Evolutionary conservation across 2,888 invertebrate genomes (phyloP).

Genomic region (Leucophenga maculata): DNA sequence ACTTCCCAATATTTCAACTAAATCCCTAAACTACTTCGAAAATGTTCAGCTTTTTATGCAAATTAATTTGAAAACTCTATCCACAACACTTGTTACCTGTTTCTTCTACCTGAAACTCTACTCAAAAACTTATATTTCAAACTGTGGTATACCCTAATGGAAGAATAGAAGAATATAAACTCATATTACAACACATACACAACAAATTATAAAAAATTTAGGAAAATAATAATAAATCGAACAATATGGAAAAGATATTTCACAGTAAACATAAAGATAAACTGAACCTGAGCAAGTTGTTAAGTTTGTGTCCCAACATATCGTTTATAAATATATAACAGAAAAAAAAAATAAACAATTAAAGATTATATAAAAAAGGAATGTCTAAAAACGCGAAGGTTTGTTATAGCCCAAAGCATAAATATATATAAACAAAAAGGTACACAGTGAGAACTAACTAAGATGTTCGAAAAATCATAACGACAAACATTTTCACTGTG

Average conservation of each 20-base stretch:
- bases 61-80: conserved; percentile 8
- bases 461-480: background rate
- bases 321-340: conserved; percentile 60
- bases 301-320: conserved; percentile 67
- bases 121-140: conserved; percentile 4
- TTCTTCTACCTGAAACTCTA: conserved; percentile 19
- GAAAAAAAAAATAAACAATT: conserved; percentile 31
- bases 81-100: conserved; percentile 12
- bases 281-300: conserved; percentile 56
- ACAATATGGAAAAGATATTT: conserved; percentile 40
- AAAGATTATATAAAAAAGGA: conserved; percentile 26
- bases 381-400: conserved; percentile 12
- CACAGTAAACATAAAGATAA: conserved; percentile 15
- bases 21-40: background rate
- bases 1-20: too few relatives aligned
- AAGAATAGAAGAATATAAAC: conserved; percentile 14
- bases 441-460: background rate
- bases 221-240: background rate
- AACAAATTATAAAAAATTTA: background rate
- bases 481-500: background rate
- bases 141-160: conserved; percentile 26
- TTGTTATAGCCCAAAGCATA: background rate
- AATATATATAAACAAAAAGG: background rate
- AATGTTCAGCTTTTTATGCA: conserved; percentile 48
- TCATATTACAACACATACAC: background rate